Evolutionary conservation across 1,140 invertebrate genomes (phyloP).

Genomic region (Rhynchophorus ferrugineus): DNA sequence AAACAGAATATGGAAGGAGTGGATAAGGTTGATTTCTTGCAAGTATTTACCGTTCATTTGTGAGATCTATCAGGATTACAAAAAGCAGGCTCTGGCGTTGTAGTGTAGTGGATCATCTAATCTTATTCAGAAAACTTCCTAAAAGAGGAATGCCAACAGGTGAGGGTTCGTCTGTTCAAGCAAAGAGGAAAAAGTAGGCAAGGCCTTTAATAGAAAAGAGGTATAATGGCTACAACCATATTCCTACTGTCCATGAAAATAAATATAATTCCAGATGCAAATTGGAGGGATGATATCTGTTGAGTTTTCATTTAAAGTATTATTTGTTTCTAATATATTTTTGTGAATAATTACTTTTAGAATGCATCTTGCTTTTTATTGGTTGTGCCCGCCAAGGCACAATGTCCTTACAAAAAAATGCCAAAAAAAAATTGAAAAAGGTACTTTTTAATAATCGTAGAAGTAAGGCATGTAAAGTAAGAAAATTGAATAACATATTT

Average conservation of each 20-base stretch:
- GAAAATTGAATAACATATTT: slow-evolving; percentile 6
- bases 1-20: too few species aligned
- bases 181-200: slow-evolving; percentile 1
- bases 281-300: slow-evolving; percentile 8
- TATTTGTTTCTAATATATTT: slow-evolving; percentile 2
- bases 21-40: too few species aligned
- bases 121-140: neutral
- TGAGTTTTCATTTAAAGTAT: slow-evolving; percentile 8
- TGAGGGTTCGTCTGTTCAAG: neutral
- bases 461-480: slow-evolving; percentile 2
- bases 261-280: slow-evolving; percentile 13
- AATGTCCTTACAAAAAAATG: neutral
- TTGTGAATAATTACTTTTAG: neutral
- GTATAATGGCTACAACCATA: slow-evolving; percentile 5
- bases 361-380: neutral
- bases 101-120: neutral
- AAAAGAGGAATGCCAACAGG: neutral
- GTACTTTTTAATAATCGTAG: neutral
- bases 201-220: slow-evolving; percentile 1
- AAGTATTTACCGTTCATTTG: too few species aligned
- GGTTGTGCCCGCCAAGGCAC: neutral
- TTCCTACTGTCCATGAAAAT: slow-evolving; percentile 9
- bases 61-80: too few species aligned
- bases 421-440: slow-evolving; percentile 7
- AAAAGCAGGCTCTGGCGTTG: too few species aligned